Percentiles rank a stretch among this genome's conserved stretches.
Evolutionary conservation across 2,888 invertebrate species (phyloP).

Genomic region (Pocota personata): DNA sequence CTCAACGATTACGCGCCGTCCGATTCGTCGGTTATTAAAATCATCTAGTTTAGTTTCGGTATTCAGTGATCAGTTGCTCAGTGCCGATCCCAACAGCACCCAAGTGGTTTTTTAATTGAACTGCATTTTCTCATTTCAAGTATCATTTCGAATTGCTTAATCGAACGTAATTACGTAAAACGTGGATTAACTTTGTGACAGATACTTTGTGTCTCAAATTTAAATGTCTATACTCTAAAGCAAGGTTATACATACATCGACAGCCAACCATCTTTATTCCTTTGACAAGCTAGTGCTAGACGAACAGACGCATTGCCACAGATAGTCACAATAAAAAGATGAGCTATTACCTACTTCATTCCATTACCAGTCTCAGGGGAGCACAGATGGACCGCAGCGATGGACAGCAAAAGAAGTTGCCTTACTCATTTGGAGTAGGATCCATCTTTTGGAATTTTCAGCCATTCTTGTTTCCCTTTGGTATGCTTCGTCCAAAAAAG

Average conservation of each 20-base stretch:
- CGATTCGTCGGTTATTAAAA: slow-evolving; percentile 47
- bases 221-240: not conserved
- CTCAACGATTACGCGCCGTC: slow-evolving; percentile 35
- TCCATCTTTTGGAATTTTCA: slow-evolving; percentile 55
- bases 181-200: not conserved
- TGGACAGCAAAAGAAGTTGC: slow-evolving; percentile 13
- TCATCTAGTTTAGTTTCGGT: slow-evolving; percentile 39
- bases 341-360: slow-evolving; percentile 46
- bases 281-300: slow-evolving; percentile 34
- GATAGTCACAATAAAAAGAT: slow-evolving; percentile 32
- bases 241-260: slow-evolving; percentile 7
- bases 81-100: not conserved
- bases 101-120: slow-evolving; percentile 51
- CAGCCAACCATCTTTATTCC: not conserved
- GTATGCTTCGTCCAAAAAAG: slow-evolving; percentile 61
- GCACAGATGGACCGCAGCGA: not conserved
- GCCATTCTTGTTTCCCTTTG: slow-evolving; percentile 57
- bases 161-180: slow-evolving; percentile 26
- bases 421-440: slow-evolving; percentile 45
- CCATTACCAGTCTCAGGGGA: slow-evolving; percentile 34
- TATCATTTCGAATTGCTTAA: slow-evolving; percentile 32
- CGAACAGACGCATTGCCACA: slow-evolving; percentile 41
- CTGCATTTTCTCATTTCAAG: slow-evolving; percentile 16
- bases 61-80: slow-evolving; percentile 3
- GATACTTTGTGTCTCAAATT: not conserved